These are phyloP conservation scores for Trematomus loennbergii DNA, from an alignment of 2,113 vertebrate genomes.

Conservation along the genomic window DNA sequence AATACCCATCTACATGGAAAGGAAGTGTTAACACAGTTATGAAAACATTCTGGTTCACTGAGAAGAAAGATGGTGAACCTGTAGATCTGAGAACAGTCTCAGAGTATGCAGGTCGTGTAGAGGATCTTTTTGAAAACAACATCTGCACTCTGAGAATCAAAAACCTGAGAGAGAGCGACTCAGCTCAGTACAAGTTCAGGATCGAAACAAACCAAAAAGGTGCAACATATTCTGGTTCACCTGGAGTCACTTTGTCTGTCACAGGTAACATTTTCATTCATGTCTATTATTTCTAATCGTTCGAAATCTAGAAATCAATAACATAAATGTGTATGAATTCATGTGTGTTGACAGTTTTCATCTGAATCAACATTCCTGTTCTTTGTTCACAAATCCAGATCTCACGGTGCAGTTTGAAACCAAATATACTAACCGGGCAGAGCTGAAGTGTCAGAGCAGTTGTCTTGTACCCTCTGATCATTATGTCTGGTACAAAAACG, in stretches of 20 bases:
- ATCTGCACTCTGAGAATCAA: background rate
- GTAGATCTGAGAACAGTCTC: background rate
- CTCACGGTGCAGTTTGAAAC: too few species aligned
- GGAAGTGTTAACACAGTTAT: rapidly evolving
- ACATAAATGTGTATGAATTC: background rate
- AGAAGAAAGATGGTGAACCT: rapidly evolving
- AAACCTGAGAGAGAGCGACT: conserved; percentile 11
- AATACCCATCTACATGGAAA: background rate
- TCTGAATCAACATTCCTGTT: too few species aligned
- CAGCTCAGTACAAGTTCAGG: conserved; percentile 27
- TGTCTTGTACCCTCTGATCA: too few species aligned
- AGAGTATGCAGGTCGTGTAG: background rate
- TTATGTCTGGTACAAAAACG: too few species aligned
- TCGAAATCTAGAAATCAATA: background rate
- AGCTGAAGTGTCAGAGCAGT: too few species aligned
- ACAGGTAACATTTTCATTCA: conserved; percentile 16
- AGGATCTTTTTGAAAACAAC: rapidly evolving
- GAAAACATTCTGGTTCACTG: background rate
- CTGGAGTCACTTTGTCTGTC: conserved; percentile 25
- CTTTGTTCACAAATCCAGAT: too few species aligned
- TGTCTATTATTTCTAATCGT: background rate
- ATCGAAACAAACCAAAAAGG: background rate
- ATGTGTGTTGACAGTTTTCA: too few species aligned
- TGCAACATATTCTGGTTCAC: background rate
- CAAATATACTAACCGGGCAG: too few species aligned